Evolutionary conservation across 1,140 invertebrate species (phyloP), one percentile per base, ranked within the genome.

Genomic region (Nixonia krombeini): DNA sequence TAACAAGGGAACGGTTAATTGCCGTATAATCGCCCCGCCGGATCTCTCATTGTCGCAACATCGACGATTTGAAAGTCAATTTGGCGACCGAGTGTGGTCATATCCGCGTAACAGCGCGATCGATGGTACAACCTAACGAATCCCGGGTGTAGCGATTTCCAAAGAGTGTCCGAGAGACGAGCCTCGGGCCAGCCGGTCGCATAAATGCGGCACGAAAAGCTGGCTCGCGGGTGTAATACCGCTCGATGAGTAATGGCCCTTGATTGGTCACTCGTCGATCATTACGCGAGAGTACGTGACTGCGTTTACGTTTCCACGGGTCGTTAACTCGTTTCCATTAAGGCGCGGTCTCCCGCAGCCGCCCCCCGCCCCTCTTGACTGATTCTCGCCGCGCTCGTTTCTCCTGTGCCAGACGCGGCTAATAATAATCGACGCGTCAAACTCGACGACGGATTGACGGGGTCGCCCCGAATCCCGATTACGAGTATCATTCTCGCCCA

Each of bases 271-370:
- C 74, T 79, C 67, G 77, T 78, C 69, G 76, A 81, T 80, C 79
- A 75, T 82, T 80, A 78, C 68, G 56, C 59, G 65, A 66, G 69
- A 70, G 73, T 80, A 81, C 78, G 74, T 81, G 79, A 79, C 76
- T 80, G 75, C 72, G 71, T 78, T 79, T 81, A 78, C 76, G 73
- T 75, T 78, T 76, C 73, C 72, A 79, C 67, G 77, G 78, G 70
- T 80, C 80, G 73, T 80, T 80, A 80, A 77, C 74, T 80, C 68
- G 78, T 80, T 80, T 80, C 72, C 73, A 80, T 81, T 80, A 82
- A 79, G 75, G 78, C 70, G 77, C 75, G 74, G 77, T 63, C 55
- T 71, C 40, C 33, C 74, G 75, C 73, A 72, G 77, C 57, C 49
- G 40, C 49, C 23, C 53, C 40, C 35, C 42, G 13, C 28, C 50